Percentiles rank a stretch among this genome's conserved stretches.
These are phyloP conservation scores for Lepidonotus clava DNA, from an alignment of 2,888 invertebrate genomes.

Conservation along the genomic window DNA sequence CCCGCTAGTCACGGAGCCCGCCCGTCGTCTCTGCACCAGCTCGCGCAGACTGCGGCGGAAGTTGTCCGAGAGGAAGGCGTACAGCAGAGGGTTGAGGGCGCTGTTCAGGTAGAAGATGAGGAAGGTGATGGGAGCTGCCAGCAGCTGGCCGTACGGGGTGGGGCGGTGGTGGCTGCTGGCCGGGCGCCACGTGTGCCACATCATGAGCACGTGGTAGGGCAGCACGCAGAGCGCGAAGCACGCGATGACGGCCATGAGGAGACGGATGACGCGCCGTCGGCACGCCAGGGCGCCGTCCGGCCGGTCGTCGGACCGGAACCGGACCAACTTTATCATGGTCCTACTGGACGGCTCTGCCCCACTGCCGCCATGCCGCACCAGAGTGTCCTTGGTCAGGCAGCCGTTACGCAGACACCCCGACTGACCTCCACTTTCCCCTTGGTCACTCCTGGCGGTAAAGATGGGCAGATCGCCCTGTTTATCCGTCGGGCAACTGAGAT, in stretches of 20 bases:
- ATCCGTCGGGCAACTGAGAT: no score
- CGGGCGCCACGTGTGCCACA: slow-evolving; percentile 89
- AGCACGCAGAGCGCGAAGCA: slow-evolving; percentile 94
- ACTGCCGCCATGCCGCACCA: background rate
- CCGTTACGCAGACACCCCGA: background rate
- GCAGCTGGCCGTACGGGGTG: background rate
- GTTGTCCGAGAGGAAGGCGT: slow-evolving; percentile 91
- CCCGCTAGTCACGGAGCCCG: background rate
- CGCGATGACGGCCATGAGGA: slow-evolving; percentile 92
- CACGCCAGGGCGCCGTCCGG: slow-evolving; percentile 83
- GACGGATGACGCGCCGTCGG: slow-evolving; percentile 91
- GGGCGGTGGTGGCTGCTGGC: background rate
- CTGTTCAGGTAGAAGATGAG: slow-evolving; percentile 94
- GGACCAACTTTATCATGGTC: background rate
- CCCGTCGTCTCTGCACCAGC: slow-evolving; percentile 15
- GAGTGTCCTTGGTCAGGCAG: background rate
- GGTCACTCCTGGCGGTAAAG: no score
- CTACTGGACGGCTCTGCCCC: background rate
- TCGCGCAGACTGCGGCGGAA: slow-evolving; percentile 86
- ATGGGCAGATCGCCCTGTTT: no score
- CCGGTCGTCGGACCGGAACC: background rate
- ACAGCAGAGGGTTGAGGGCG: slow-evolving; percentile 93
- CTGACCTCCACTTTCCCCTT: no score
- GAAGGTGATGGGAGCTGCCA: slow-evolving; percentile 91
- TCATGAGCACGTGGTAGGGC: slow-evolving; percentile 87